A percentile compares a stretch with the other conserved stretches of the same genome.
phyloP scores from a whole-genome alignment of 2,888 invertebrate genomes.

The Brenthis ino region DNA sequence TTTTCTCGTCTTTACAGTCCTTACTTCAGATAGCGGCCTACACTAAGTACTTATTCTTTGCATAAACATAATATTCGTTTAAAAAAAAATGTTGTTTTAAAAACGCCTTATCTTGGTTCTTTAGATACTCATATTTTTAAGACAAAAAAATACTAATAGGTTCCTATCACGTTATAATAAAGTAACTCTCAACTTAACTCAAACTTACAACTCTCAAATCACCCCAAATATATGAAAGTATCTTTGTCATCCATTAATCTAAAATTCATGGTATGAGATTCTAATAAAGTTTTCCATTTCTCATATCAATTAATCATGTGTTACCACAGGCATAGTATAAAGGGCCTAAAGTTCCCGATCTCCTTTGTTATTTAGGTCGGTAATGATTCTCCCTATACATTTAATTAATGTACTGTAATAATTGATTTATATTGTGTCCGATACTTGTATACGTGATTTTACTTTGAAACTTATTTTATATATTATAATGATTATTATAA shows the following conservation, averaged over 20 bases:
- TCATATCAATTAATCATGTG: constrained; percentile 34
- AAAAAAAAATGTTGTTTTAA: too few species aligned
- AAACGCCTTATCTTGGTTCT: background rate
- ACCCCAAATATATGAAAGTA: background rate
- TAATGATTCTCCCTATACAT: constrained; percentile 13
- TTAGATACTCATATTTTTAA: too few species aligned
- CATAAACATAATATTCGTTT: too few species aligned
- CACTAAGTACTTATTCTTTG: too few species aligned
- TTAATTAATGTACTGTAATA: constrained; percentile 27
- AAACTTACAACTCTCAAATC: background rate
- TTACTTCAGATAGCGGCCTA: too few species aligned
- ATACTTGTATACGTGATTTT: background rate
- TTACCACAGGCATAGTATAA: constrained; percentile 13
- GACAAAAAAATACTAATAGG: too few species aligned
- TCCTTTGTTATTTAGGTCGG: constrained; percentile 25
- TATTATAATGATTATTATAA: too few species aligned
- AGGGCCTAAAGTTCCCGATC: constrained; percentile 17
- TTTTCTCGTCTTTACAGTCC: too few species aligned
- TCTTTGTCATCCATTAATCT: constrained; percentile 22
- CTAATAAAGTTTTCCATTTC: constrained; percentile 31
- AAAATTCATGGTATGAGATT: constrained; percentile 23
- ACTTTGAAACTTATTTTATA: too few species aligned
- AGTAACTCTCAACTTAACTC: background rate
- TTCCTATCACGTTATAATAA: too few species aligned
- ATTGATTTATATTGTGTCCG: constrained; percentile 17